Evolutionary conservation across 1,140 invertebrate genomes (phyloP).

Genomic region (Lordiphosa stackelbergi): DNA sequence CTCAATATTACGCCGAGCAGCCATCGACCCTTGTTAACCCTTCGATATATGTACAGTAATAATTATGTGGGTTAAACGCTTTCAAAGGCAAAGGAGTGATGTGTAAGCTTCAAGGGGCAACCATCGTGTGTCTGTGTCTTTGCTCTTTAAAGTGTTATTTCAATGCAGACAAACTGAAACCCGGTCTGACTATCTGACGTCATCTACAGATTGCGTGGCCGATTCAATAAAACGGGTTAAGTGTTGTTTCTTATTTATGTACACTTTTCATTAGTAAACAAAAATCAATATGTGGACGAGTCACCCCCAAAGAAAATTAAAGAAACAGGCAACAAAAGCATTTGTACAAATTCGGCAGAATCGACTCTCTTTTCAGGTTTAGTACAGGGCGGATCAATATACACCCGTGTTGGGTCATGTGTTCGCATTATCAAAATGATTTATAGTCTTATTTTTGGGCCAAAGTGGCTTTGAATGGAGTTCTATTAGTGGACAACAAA

Average conservation of each 20-base stretch:
- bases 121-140: conserved; percentile 22
- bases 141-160: conserved; percentile 54
- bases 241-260: conserved; percentile 63
- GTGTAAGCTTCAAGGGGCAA: conserved; percentile 37
- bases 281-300: conserved; percentile 59
- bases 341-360: no score
- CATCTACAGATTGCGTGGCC: conserved; percentile 67
- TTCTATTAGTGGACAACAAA: no score
- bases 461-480: no score
- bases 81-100: conserved; percentile 42
- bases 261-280: conserved; percentile 73
- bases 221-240: conserved; percentile 69
- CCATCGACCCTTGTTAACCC: conserved; percentile 35
- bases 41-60: conserved; percentile 44
- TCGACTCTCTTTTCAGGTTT: no score
- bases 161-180: conserved; percentile 24
- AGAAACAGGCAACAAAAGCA: not conserved
- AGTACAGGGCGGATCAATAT: no score
- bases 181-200: conserved; percentile 55
- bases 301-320: conserved; percentile 5
- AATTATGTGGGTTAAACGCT: conserved; percentile 70
- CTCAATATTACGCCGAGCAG: conserved; percentile 39
- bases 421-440: no score
- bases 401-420: no score
- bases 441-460: no score